Percentiles rank a stretch among this genome's conserved stretches.
Evolutionary conservation across 2,113 vertebrate species (phyloP).

Genomic region (Anarrhichthys ocellatus): DNA sequence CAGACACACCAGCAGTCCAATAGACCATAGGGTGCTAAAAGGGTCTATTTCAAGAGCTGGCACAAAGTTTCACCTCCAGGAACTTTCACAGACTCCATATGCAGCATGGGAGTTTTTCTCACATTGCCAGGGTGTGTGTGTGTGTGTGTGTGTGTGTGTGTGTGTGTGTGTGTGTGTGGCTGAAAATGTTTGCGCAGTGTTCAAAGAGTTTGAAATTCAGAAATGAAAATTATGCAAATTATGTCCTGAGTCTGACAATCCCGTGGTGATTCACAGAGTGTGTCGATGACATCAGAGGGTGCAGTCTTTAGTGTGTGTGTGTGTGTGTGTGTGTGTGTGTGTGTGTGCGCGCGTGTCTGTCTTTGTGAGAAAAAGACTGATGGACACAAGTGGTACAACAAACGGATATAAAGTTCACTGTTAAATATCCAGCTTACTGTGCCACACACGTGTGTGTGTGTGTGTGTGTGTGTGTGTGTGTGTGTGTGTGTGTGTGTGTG

Average conservation of each 20-base stretch:
- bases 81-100: conserved; percentile 51
- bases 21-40: conserved; percentile 77
- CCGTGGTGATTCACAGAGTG: conserved; percentile 37
- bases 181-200: conserved; percentile 47
- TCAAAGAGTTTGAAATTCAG: conserved; percentile 61
- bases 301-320: conserved; percentile 28
- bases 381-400: conserved; percentile 6
- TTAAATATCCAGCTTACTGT: conserved; percentile 21
- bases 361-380: neutral
- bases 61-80: conserved; percentile 66
- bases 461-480: conserved; percentile 4
- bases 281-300: conserved; percentile 48
- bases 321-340: conserved; percentile 33
- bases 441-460: neutral
- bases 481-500: neutral
- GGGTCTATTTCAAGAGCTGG: conserved; percentile 70
- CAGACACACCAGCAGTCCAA: conserved; percentile 66
- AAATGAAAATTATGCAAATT: conserved; percentile 60
- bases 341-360: conserved; percentile 16
- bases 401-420: neutral
- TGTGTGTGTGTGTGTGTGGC: conserved; percentile 9
- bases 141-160: conserved; percentile 17
- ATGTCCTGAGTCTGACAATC: conserved; percentile 44
- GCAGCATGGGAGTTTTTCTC: conserved; percentile 31
- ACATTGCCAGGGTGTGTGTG: conserved; percentile 6